These are phyloP conservation scores for Fabriciana adippe DNA, from an alignment of 2,888 invertebrate species.

Conservation along the genomic window DNA sequence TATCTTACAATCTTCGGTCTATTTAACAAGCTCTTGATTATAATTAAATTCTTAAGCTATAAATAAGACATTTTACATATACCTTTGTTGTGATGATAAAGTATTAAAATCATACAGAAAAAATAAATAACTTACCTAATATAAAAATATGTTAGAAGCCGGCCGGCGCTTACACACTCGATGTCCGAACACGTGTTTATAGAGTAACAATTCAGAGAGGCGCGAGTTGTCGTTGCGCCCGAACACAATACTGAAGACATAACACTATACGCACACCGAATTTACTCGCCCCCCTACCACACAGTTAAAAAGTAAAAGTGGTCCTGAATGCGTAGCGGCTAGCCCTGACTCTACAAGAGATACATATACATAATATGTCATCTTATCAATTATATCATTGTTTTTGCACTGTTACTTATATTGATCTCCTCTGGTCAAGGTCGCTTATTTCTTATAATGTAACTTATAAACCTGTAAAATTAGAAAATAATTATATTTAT, in stretches of 20 bases:
- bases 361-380: slow-evolving; percentile 39
- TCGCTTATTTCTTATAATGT: not conserved
- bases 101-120: no score
- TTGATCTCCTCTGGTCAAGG: slow-evolving; percentile 24
- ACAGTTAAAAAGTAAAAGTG: slow-evolving; percentile 74
- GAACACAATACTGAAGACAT: slow-evolving; percentile 50
- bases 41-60: no score
- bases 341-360: slow-evolving; percentile 57
- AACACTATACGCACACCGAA: slow-evolving; percentile 40
- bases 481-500: no score
- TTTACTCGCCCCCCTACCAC: slow-evolving; percentile 45
- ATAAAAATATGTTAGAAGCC: slow-evolving; percentile 14
- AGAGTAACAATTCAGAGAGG: slow-evolving; percentile 26
- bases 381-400: slow-evolving; percentile 47
- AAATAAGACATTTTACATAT: no score
- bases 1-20: no score
- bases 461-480: not conserved
- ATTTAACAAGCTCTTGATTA: no score
- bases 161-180: slow-evolving; percentile 17
- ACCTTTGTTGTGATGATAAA: no score
- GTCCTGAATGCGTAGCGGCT: slow-evolving; percentile 68
- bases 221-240: slow-evolving; percentile 49
- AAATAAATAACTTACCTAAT: not conserved
- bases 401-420: slow-evolving; percentile 45
- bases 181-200: slow-evolving; percentile 30